Percentiles rank a stretch among this genome's conserved stretches.
Evolutionary conservation across 1,140 invertebrate species (phyloP).

Genomic region (Drosophila varians): DNA sequence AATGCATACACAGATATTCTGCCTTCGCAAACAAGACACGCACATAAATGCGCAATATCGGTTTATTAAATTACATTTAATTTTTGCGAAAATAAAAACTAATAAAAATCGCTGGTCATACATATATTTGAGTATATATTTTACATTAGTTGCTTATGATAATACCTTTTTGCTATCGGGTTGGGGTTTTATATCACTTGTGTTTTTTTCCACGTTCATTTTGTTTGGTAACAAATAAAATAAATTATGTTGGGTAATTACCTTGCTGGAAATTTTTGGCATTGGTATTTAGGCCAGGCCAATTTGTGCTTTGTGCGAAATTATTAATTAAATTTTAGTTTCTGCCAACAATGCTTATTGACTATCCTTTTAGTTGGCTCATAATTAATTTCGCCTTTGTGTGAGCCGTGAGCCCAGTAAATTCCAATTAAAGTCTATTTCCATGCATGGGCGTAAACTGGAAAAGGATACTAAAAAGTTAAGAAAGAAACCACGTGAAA

Average conservation of each 20-base stretch:
- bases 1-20: slow-evolving; percentile 40
- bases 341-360: slow-evolving; percentile 25
- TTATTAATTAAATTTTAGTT: slow-evolving; percentile 52
- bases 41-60: slow-evolving; percentile 41
- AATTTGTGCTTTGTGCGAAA: slow-evolving; percentile 29
- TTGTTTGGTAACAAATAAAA: slow-evolving; percentile 43
- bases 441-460: background rate
- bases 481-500: slow-evolving; percentile 19
- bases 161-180: background rate
- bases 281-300: slow-evolving; percentile 17
- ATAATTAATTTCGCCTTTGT: slow-evolving; percentile 49
- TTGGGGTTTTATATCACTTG: background rate
- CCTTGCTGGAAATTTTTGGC: slow-evolving; percentile 41
- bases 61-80: slow-evolving; percentile 67
- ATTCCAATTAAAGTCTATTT: slow-evolving; percentile 51
- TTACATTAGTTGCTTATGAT: slow-evolving; percentile 23
- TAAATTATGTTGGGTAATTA: slow-evolving; percentile 70
- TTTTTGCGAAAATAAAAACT: slow-evolving; percentile 34
- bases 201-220: slow-evolving; percentile 11
- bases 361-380: slow-evolving; percentile 40
- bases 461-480: slow-evolving; percentile 3
- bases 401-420: slow-evolving; percentile 20
- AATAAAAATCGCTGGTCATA: background rate
- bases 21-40: slow-evolving; percentile 31
- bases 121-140: slow-evolving; percentile 12